A percentile compares a stretch with the other conserved stretches of the same genome.
Evolutionary conservation across 2,888 invertebrate species (phyloP).

Genomic region (Hirtodrosophila duncani): DNA sequence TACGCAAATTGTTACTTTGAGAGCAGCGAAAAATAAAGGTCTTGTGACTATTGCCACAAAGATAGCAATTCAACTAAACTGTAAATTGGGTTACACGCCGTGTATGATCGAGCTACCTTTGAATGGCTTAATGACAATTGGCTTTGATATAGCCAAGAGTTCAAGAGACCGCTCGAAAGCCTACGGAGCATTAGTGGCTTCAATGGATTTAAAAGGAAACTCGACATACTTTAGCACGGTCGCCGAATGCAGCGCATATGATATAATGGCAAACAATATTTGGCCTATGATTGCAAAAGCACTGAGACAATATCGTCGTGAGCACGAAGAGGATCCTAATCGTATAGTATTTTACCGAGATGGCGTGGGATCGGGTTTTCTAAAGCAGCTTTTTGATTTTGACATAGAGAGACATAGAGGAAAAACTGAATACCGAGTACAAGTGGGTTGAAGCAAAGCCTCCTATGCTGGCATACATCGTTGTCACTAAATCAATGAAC

Average conservation of each 20-base stretch:
- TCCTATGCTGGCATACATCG: too few species aligned
- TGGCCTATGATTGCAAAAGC: constrained; percentile 81
- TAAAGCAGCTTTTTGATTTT: constrained; percentile 86
- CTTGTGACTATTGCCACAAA: constrained; percentile 92
- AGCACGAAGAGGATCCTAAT: constrained; percentile 80
- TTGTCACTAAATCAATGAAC: too few species aligned
- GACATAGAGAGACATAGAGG: constrained; percentile 86
- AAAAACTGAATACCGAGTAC: too few species aligned
- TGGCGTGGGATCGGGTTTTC: constrained; percentile 95
- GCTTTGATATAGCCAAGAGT: constrained; percentile 94
- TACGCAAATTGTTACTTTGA: constrained; percentile 80
- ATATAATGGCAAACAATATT: constrained; percentile 87
- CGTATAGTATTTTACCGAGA: constrained; percentile 92
- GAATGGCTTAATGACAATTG: constrained; percentile 87
- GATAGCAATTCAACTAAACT: constrained; percentile 94
- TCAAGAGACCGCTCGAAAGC: constrained; percentile 83
- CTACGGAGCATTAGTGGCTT: constrained; percentile 89
- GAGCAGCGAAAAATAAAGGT: constrained; percentile 61
- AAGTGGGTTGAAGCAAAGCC: too few species aligned
- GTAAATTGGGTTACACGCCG: constrained; percentile 94
- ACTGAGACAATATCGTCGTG: constrained; percentile 68
- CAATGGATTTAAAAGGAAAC: constrained; percentile 80
- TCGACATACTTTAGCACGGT: constrained; percentile 88
- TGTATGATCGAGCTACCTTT: constrained; percentile 88
- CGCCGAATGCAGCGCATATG: constrained; percentile 85